Base-by-base conservation (phyloP, 2,888 invertebrate species). In the Standfussiana lucernea region DNA sequence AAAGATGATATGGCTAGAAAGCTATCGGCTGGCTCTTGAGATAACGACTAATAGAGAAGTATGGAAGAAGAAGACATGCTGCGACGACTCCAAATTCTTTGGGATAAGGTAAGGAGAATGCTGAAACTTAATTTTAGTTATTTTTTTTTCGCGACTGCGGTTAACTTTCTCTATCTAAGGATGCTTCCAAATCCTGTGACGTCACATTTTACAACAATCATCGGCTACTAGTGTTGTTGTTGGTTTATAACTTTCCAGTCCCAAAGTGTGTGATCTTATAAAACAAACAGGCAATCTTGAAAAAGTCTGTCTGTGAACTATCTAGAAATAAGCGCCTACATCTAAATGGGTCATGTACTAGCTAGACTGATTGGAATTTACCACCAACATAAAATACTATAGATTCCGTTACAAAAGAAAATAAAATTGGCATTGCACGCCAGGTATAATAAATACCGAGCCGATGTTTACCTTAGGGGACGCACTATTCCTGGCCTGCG, bases 381-480 rank as follows among this genome's bases (percentile, higher is more conserved):
- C 42, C 10, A 40, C 37, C n/a, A 47, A 1, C 15, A 72, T 62
- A 45, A 53, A 80, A 66, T 59, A 21, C 71, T 47, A 72, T 61
- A 72, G 50, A 79, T 70, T 83, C 67, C 65, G 37, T 28, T 11
- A 56, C 42, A 73, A 75, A 69, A 47, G 21, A 75, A 83, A 84
- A 80, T 77, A 74, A 86, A 87, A 85, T 87, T 83, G 84, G 87
- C 89, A 85, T 74, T 68, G 62, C 53, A 50, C 47, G 47, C 68
- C 89, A 90, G 90, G 89, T 90, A 84, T 75, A 72, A 88, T 87
- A 88, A 87, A 88, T 84, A 75, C 47, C 56, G 28, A 72, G 53
- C 73, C 66, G 56, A 70, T 87, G 84, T 88, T 89, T 89, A 89
- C 90, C 90, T 90, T 87, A 84, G 86, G 83, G 87, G 89, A 90